Conservation (phyloP, 2,113 vertebrate species). For the Panthera leo region DNA sequence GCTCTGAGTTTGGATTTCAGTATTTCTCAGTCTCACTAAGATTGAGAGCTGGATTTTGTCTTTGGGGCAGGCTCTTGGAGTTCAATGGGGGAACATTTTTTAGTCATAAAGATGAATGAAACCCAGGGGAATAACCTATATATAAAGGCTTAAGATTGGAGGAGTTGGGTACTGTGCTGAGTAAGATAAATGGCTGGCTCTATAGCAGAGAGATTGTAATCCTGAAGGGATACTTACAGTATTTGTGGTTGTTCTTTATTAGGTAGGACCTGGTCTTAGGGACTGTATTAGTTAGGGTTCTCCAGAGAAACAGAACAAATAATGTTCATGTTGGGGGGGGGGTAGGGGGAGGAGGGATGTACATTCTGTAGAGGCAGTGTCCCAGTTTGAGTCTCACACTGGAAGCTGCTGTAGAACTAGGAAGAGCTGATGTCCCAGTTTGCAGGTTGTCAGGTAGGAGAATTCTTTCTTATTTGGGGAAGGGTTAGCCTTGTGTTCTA, state of each 20-base stretch:
- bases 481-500: not conserved
- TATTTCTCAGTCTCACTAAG: not conserved
- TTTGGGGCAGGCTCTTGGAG: not conserved
- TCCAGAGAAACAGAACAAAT: not conserved
- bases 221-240: not conserved
- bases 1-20: not conserved
- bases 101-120: slow-evolving; percentile 16
- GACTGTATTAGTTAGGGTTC: not conserved
- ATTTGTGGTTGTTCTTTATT: slow-evolving; percentile 25
- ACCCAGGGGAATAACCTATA: not conserved
- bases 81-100: not conserved
- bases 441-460: not conserved
- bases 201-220: not conserved
- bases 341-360: not conserved
- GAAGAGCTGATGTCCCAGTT: not conserved
- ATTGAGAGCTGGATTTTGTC: not conserved
- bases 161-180: not conserved
- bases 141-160: not conserved
- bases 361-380: not conserved
- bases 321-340: too few relatives aligned
- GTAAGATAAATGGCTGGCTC: not conserved
- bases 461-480: not conserved
- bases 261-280: not conserved
- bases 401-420: not conserved
- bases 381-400: not conserved